phyloP scores from a whole-genome alignment of 2,797 vertebrate species.

The Syngnathus acus region DNA sequence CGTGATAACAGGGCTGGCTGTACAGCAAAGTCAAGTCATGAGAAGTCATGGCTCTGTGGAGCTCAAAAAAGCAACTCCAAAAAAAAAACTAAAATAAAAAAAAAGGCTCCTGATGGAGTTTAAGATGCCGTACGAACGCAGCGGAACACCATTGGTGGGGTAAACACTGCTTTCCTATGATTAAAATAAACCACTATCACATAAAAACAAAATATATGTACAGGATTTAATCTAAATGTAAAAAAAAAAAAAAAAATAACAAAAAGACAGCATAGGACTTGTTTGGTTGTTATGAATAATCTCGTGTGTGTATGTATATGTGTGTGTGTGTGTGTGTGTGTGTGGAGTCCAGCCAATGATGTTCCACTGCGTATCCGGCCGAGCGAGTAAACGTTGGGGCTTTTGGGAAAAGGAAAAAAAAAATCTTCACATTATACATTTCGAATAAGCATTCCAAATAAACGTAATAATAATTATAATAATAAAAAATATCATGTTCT shows the following conservation, averaged over 20 bases:
- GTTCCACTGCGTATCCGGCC: constrained; percentile 58
- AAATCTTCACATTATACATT: constrained; percentile 93
- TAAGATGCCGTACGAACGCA: constrained; percentile 28
- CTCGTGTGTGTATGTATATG: constrained; percentile 38
- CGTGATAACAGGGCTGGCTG: constrained; percentile 42
- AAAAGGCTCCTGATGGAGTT: neutral
- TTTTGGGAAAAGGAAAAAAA: constrained; percentile 60
- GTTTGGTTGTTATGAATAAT: constrained; percentile 56
- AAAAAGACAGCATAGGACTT: constrained; percentile 54
- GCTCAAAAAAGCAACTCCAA: constrained; percentile 85
- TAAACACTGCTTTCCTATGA: constrained; percentile 56
- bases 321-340: constrained; percentile 17
- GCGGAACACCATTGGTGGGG: constrained; percentile 65
- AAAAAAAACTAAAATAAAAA: constrained; percentile 53
- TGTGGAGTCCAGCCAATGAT: constrained; percentile 38
- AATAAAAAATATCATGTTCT: constrained; percentile 68
- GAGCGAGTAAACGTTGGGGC: constrained; percentile 72
- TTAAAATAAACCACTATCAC: constrained; percentile 24
- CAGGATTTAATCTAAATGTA: constrained; percentile 38
- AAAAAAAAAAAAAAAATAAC: constrained; percentile 29
- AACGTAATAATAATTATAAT: constrained; percentile 61
- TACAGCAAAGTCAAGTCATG: constrained; percentile 59
- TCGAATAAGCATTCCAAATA: constrained; percentile 75
- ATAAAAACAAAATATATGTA: constrained; percentile 37
- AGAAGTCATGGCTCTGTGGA: constrained; percentile 74